A percentile compares a stretch with the other conserved stretches of the same genome.
Conservation (phyloP, 2,888 invertebrate species). For the Parnassius mnemosyne region DNA sequence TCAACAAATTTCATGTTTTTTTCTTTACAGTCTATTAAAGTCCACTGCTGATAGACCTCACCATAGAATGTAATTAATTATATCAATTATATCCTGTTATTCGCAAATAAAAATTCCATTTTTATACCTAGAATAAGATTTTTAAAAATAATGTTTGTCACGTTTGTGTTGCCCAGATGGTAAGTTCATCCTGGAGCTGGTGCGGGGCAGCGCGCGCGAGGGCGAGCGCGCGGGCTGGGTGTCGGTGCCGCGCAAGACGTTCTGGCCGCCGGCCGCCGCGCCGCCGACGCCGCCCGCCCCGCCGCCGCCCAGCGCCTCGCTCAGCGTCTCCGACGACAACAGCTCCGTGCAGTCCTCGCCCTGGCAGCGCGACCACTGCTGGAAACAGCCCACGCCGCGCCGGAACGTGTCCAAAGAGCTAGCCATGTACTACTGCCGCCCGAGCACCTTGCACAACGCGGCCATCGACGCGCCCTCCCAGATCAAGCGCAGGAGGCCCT, state of each 20-base stretch:
- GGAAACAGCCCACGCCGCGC: conserved; percentile 90
- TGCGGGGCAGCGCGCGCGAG: conserved; percentile 72
- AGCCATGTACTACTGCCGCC: conserved; percentile 85
- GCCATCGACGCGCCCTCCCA: conserved; percentile 66
- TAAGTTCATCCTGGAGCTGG: conserved; percentile 93
- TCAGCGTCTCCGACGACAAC: conserved; percentile 94
- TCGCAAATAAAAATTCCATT: no score
- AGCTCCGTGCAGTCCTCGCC: conserved; percentile 94
- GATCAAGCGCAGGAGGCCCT: conserved; percentile 84
- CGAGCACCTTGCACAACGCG: conserved; percentile 70
- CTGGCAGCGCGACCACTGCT: conserved; percentile 93
- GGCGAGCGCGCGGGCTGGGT: conserved; percentile 94
- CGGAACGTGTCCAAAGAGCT: conserved; percentile 87
- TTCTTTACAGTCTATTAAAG: no score
- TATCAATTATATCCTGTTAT: no score
- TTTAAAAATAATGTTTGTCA: neutral
- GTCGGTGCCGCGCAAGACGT: conserved; percentile 92
- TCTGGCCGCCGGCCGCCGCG: conserved; percentile 90
- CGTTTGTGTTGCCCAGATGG: conserved; percentile 83
- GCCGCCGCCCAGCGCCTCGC: conserved; percentile 81
- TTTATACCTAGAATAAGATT: neutral
- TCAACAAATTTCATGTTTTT: no score
- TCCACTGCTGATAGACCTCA: no score
- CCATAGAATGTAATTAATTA: no score
- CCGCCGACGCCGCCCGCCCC: conserved; percentile 79